Conservation (phyloP, 2,888 invertebrate genomes). For the Ornithoptera alexandrae region DNA sequence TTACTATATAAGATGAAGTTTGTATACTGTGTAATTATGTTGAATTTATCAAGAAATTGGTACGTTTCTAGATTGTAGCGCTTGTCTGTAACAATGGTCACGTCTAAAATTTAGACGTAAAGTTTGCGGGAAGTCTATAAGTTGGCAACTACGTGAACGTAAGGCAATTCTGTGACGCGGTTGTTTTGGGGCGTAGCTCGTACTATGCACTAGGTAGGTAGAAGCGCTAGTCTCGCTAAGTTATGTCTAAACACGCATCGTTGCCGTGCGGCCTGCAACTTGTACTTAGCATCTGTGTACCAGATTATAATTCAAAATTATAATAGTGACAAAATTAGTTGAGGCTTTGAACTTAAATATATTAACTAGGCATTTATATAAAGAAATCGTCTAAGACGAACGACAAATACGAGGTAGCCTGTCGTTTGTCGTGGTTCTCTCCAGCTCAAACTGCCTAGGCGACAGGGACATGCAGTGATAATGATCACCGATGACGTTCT, state of each 20-base stretch:
- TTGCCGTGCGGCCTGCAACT: neutral
- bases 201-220: slow-evolving; percentile 17
- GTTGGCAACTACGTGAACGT: slow-evolving; percentile 27
- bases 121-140: slow-evolving; percentile 25
- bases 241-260: slow-evolving; percentile 19
- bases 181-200: slow-evolving; percentile 20
- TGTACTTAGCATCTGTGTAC: neutral
- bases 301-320: neutral
- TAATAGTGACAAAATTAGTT: neutral
- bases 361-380: too few species aligned
- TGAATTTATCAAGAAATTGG: slow-evolving; percentile 1
- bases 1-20: neutral
- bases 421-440: too few species aligned
- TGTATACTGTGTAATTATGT: neutral
- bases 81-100: slow-evolving; percentile 18
- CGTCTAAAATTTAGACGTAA: slow-evolving; percentile 30
- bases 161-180: slow-evolving; percentile 18
- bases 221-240: slow-evolving; percentile 1
- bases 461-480: too few species aligned
- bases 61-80: slow-evolving; percentile 18
- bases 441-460: too few species aligned
- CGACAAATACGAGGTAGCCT: too few species aligned
- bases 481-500: too few species aligned
- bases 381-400: too few species aligned
- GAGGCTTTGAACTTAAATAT: neutral